These are phyloP conservation scores for Muscina levida DNA, from an alignment of 2,888 invertebrate species.

Conservation along the genomic window DNA sequence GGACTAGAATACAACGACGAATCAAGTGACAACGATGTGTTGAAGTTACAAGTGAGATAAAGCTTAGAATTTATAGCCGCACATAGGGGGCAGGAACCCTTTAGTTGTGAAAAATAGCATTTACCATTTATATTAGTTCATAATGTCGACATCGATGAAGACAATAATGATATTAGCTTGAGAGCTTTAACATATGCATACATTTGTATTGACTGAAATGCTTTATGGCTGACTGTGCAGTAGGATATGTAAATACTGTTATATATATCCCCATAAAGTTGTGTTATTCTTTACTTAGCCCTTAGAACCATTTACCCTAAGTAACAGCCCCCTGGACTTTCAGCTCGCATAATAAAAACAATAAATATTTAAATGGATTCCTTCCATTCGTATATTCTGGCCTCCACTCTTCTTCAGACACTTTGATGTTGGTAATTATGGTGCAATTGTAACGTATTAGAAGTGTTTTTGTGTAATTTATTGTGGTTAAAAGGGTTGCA, in stretches of 20 bases:
- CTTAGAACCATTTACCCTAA: no score
- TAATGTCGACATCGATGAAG: not conserved
- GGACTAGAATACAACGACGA: not conserved
- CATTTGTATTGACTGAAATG: not conserved
- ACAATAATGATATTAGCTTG: not conserved
- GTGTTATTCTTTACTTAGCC: no score
- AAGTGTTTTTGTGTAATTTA: constrained; percentile 38
- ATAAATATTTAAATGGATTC: constrained; percentile 51
- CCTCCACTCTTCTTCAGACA: constrained; percentile 39
- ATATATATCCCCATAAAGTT: no score
- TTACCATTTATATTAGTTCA: not conserved
- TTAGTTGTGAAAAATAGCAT: not conserved
- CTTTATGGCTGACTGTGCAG: no score
- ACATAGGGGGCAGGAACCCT: not conserved
- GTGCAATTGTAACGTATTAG: constrained; percentile 24
- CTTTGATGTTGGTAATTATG: constrained; percentile 54
- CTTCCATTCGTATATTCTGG: not conserved
- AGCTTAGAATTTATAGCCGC: not conserved
- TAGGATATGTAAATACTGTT: no score
- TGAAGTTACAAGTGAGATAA: not conserved
- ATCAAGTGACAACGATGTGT: constrained; percentile 27
- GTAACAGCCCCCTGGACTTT: no score
- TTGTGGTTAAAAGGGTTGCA: constrained; percentile 28
- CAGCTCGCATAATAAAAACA: constrained; percentile 45
- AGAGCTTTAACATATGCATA: not conserved